Conservation (phyloP, 2,888 invertebrate species). For the Noctua comes region DNA sequence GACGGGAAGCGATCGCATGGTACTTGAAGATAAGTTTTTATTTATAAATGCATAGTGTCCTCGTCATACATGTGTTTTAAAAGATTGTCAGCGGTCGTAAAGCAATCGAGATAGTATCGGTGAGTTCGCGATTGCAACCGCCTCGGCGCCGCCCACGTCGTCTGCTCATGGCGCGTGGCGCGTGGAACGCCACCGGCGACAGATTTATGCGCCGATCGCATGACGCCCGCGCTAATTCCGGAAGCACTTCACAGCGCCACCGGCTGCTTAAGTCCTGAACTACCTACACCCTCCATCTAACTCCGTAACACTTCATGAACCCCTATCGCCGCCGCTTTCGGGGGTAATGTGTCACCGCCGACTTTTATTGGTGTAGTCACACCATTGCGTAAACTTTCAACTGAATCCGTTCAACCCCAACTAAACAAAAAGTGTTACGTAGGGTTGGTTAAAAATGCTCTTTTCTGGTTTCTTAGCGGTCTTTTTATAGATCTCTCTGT, state of each 20-base stretch:
- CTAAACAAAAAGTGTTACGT: conserved; percentile 42
- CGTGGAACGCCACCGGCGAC: conserved; percentile 73
- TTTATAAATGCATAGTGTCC: conserved; percentile 9
- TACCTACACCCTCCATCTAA: conserved; percentile 54
- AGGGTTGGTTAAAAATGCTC: conserved; percentile 30
- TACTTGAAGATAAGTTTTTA: conserved; percentile 29
- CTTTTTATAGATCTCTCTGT: conserved; percentile 41
- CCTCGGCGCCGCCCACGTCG: conserved; percentile 68
- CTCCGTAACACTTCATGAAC: conserved; percentile 62
- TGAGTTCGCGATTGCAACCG: conserved; percentile 66
- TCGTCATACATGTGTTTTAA: conserved; percentile 33
- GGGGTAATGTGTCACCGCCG: conserved; percentile 53
- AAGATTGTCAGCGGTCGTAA: conserved; percentile 59
- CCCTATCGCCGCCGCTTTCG: conserved; percentile 40
- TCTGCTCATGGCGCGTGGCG: conserved; percentile 63
- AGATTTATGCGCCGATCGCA: conserved; percentile 85
- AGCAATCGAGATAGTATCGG: conserved; percentile 72
- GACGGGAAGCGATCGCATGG: neutral
- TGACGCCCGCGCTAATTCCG: conserved; percentile 80
- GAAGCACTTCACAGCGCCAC: conserved; percentile 76
- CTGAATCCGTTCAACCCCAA: conserved; percentile 36
- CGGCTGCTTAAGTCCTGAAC: conserved; percentile 68
- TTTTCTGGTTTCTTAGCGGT: conserved; percentile 30
- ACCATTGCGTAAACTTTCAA: conserved; percentile 52
- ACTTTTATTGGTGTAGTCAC: conserved; percentile 62